phyloP scores from a whole-genome alignment of 2,888 invertebrate genomes.

The Sinodicranocentrus sp. region DNA sequence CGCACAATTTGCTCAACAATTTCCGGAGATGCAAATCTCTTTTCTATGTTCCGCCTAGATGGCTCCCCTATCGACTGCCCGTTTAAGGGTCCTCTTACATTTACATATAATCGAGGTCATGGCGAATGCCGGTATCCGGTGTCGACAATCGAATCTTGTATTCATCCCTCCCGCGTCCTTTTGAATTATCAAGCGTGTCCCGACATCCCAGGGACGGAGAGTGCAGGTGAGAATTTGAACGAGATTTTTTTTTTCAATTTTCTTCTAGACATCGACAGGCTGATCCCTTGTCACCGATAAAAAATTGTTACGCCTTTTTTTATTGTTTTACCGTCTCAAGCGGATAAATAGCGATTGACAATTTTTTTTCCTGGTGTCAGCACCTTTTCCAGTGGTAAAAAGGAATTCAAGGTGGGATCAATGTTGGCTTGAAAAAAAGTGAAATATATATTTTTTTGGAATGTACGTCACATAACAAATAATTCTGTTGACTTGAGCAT shows the following conservation, averaged over 20 bases:
- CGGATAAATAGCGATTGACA: too few relatives aligned
- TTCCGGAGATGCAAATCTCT: conserved; percentile 89
- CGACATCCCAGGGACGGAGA: conserved; percentile 94
- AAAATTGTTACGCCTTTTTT: too few relatives aligned
- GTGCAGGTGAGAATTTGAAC: conserved; percentile 84
- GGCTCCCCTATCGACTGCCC: conserved; percentile 95
- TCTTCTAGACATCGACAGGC: too few relatives aligned
- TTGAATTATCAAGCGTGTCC: conserved; percentile 96
- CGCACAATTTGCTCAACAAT: conserved; percentile 71
- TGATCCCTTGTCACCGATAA: too few relatives aligned
- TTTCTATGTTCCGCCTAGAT: conserved; percentile 93
- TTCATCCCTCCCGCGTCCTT: conserved; percentile 92
- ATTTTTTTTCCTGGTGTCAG: not conserved
- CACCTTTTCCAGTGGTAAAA: not conserved
- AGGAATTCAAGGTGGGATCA: not conserved
- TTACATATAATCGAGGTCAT: conserved; percentile 94
- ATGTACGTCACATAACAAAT: too few relatives aligned
- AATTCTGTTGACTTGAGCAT: too few relatives aligned
- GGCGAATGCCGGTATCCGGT: conserved; percentile 93
- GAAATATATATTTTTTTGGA: too few relatives aligned
- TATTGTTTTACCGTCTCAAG: too few relatives aligned
- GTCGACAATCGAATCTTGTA: conserved; percentile 95
- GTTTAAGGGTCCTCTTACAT: conserved; percentile 91
- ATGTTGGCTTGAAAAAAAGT: too few relatives aligned
- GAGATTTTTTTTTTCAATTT: not conserved